These are phyloP conservation scores for Napeogenes inachia DNA, from an alignment of 2,888 invertebrate species.

Conservation along the genomic window DNA sequence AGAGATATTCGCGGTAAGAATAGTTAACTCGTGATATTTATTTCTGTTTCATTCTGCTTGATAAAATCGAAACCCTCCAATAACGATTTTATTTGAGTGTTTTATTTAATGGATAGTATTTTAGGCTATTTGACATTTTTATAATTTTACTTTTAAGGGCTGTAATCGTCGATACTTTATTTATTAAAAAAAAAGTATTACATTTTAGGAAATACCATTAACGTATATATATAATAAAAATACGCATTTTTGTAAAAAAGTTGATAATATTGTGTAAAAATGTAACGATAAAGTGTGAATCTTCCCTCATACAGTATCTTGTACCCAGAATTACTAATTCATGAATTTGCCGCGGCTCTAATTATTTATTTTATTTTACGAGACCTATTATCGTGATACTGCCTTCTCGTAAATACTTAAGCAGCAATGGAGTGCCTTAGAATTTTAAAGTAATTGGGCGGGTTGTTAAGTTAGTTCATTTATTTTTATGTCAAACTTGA, in stretches of 20 bases:
- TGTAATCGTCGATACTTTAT: too few relatives aligned
- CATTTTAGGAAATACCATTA: too few relatives aligned
- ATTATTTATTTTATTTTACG: constrained; percentile 76
- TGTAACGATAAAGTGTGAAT: constrained; percentile 18
- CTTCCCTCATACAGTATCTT: constrained; percentile 34
- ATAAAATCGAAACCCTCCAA: constrained; percentile 10
- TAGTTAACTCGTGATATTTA: constrained; percentile 27
- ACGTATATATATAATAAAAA: too few relatives aligned
- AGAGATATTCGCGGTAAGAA: constrained; percentile 23
- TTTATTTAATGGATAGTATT: too few relatives aligned
- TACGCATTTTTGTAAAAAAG: too few relatives aligned
- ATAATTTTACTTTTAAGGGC: too few relatives aligned
- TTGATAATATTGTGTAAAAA: not conserved
- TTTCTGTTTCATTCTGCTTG: constrained; percentile 24
- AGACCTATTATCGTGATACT: constrained; percentile 65
- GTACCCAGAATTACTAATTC: constrained; percentile 70
- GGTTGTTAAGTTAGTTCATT: constrained; percentile 28
- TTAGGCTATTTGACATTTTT: too few relatives aligned
- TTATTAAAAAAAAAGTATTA: too few relatives aligned
- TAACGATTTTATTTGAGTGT: too few relatives aligned
- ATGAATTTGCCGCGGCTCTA: constrained; percentile 63
- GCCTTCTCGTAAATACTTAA: constrained; percentile 65
- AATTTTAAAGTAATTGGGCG: constrained; percentile 39
- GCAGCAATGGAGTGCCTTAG: constrained; percentile 40
- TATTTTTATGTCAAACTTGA: constrained; percentile 19